Percentiles rank a stretch among this genome's conserved stretches.
Evolutionary conservation across 2,888 invertebrate genomes (phyloP).

Genomic region (Diadromus collaris): DNA sequence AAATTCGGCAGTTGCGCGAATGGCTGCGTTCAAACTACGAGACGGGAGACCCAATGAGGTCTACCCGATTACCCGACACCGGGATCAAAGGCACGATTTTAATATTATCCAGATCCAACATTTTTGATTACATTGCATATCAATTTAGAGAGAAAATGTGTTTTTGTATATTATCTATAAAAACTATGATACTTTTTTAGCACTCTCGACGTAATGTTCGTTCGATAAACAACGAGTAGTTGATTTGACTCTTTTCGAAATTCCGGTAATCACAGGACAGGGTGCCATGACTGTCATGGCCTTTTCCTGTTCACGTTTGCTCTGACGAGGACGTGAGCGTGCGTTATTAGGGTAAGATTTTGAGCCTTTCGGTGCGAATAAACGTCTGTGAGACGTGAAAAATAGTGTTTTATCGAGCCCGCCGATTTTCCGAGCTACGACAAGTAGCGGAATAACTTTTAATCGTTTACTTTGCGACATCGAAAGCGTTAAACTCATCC

Average conservation of each 20-base stretch:
- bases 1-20: neutral
- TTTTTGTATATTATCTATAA: neutral
- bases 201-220: neutral
- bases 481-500: neutral
- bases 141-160: neutral
- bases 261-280: conserved; percentile 68
- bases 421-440: conserved; percentile 19
- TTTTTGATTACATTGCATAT: neutral
- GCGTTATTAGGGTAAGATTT: conserved; percentile 69
- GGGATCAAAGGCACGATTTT: neutral
- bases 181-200: neutral
- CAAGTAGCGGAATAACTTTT: conserved; percentile 21
- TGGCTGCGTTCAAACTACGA: conserved; percentile 13
- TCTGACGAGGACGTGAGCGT: conserved; percentile 76
- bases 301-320: conserved; percentile 80
- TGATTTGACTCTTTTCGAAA: conserved; percentile 65
- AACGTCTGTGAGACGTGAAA: conserved; percentile 34
- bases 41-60: conserved; percentile 41
- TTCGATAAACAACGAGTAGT: neutral
- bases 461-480: conserved; percentile 22
- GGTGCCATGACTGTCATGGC: conserved; percentile 74
- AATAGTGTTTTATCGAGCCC: conserved; percentile 32
- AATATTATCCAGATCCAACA: neutral
- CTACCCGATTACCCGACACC: neutral
- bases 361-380: conserved; percentile 32